Percentiles rank a stretch among this genome's conserved stretches.
Evolutionary conservation across 2,888 invertebrate genomes (phyloP).

Genomic region (Xylota sylvarum): DNA sequence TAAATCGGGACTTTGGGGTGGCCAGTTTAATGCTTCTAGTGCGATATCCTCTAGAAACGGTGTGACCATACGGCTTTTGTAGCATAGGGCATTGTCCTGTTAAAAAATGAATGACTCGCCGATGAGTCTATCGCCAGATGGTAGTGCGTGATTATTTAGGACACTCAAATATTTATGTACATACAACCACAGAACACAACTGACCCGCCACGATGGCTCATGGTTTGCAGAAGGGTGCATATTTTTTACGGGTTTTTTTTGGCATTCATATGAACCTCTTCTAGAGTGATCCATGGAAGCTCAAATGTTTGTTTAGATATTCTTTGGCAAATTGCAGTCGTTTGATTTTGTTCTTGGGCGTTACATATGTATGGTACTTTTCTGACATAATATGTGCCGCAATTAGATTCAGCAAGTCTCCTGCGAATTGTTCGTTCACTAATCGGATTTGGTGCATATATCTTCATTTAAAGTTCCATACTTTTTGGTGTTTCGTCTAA

Average conservation of each 20-base stretch:
- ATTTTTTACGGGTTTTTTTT: neutral
- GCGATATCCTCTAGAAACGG: neutral
- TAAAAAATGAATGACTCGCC: neutral
- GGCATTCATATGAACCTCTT: neutral
- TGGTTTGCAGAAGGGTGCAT: neutral
- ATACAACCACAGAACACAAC: neutral
- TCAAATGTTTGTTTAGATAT: neutral
- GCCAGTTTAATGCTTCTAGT: neutral
- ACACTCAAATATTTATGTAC: neutral
- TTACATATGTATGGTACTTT: neutral
- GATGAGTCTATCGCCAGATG: neutral
- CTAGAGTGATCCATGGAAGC: neutral
- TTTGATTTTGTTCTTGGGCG: neutral
- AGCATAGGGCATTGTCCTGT: neutral
- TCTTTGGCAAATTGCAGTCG: neutral
- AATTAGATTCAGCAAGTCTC: neutral
- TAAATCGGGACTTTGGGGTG: slow-evolving; percentile 2
- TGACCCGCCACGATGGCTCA: neutral
- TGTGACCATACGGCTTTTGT: neutral
- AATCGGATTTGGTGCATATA: neutral
- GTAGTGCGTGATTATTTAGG: neutral
- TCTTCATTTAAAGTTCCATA: neutral
- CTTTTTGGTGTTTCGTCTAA: neutral
- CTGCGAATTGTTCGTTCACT: neutral
- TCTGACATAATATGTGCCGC: neutral